Base-by-base conservation (phyloP, 2,113 vertebrate species). In the Charina bottae region DNA sequence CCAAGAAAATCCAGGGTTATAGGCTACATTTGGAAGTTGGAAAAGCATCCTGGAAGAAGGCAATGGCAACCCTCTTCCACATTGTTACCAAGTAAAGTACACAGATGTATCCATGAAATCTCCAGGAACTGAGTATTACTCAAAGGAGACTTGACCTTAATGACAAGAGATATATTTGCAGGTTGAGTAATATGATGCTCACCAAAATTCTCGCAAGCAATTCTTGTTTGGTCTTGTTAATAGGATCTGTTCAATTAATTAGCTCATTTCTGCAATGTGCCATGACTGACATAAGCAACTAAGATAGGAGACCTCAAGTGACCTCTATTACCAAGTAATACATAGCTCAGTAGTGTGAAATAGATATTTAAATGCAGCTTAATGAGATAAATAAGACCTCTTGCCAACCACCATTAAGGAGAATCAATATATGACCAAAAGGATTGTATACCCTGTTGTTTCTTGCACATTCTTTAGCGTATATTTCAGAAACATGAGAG, bases 241-340 rank as follows among this genome's bases (percentile, higher is more conserved):
- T 53, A 62, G 83, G 56, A 33, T 85, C 46, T 54, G 60, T 33
- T 72, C 42, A 62, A n/a, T 85, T 90, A 62, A 90, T 90, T 85
- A 53, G 33, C 26, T 85, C 17, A 12, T 60, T n/a, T 46, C 19
- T 26, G 56, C 42, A 85, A 85, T 15, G 21, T 60, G 11, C 42
- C 10, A 59, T 13, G 28, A 42, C 8, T 84, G 37, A 90, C 4
- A 49, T n/a, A 60, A 46, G 7, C 55, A 90, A 33, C 5, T 37
- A 24, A 58, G 64, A 84, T 23, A 13, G 46, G 33, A 15, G 89
- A 49, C 37, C 55, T 60, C 59, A 62, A 58, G 37, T 85, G 26
- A 90, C 56, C 89, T 60, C 28, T 33, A 53, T 60, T 53, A 60
- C 26, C 23, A 17, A 26, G 56, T 56, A 90, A 62, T 83, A 24